phyloP scores from a whole-genome alignment of 2,113 vertebrate species.

The Coracopsis vasa region DNA sequence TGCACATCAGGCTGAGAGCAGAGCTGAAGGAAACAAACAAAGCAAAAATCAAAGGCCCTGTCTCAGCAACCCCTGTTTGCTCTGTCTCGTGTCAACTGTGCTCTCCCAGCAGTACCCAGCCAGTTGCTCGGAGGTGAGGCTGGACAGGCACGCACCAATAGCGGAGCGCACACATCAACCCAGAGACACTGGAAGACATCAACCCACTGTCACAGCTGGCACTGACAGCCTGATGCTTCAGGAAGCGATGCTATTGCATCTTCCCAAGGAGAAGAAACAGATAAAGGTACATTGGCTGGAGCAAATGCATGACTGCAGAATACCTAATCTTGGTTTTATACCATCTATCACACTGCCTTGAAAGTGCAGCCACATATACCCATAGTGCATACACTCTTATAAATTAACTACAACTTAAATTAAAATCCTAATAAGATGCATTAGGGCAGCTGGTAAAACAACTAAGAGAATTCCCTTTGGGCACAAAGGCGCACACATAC shows the following conservation, averaged over 20 bases:
- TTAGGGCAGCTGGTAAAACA: neutral
- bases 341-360: neutral
- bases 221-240: neutral
- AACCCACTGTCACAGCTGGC: conserved; percentile 4
- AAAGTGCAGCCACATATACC: neutral
- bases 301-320: neutral
- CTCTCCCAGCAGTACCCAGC: neutral
- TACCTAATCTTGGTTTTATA: neutral
- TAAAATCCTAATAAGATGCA: neutral
- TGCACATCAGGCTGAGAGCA: neutral
- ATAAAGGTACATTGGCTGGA: neutral
- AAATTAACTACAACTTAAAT: neutral
- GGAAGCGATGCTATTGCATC: neutral
- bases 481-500: fast-evolving
- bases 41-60: neutral
- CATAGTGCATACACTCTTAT: neutral
- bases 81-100: neutral
- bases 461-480: neutral
- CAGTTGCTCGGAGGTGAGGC: conserved; percentile 16
- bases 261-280: neutral
- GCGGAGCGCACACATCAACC: neutral
- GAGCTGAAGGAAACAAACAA: neutral
- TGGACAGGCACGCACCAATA: neutral
- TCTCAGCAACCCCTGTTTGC: neutral
- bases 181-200: neutral